Evolutionary conservation across 2,113 vertebrate genomes (phyloP).

Genomic region (Acanthochromis polyacanthus): DNA sequence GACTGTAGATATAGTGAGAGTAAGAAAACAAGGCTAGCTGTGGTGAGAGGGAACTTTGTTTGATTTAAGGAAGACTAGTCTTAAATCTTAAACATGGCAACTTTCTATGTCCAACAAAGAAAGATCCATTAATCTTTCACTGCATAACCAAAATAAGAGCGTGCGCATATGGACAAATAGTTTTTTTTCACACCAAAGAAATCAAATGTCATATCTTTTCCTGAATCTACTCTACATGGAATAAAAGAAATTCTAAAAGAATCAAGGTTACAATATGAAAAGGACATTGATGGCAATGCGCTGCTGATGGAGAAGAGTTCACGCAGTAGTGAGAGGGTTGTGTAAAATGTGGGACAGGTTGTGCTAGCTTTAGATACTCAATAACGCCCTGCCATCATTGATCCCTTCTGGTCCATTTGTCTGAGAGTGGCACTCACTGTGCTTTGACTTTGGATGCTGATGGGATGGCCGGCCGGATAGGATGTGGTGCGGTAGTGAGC

Average conservation of each 20-base stretch:
- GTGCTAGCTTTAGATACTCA: background rate
- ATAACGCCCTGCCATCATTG: background rate
- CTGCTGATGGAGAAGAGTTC: background rate
- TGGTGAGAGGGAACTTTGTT: background rate
- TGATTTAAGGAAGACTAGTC: background rate
- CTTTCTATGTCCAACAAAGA: background rate
- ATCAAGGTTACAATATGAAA: background rate
- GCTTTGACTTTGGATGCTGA: constrained; percentile 31
- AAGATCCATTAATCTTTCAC: background rate
- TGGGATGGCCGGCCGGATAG: background rate
- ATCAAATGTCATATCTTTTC: background rate
- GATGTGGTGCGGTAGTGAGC: constrained; percentile 41
- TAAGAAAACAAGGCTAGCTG: constrained; percentile 9
- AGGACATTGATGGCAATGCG: background rate
- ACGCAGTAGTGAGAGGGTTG: background rate
- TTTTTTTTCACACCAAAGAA: background rate
- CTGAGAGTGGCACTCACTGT: background rate
- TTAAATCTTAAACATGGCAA: background rate
- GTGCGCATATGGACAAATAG: background rate
- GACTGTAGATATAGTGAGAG: constrained; percentile 7
- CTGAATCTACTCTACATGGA: background rate
- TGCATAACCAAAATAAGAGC: background rate
- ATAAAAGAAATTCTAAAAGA: background rate
- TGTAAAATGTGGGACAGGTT: background rate
- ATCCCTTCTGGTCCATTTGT: constrained; percentile 15